Conservation (phyloP, 23 tunicate species). For the Botrylloides violaceus region DNA sequence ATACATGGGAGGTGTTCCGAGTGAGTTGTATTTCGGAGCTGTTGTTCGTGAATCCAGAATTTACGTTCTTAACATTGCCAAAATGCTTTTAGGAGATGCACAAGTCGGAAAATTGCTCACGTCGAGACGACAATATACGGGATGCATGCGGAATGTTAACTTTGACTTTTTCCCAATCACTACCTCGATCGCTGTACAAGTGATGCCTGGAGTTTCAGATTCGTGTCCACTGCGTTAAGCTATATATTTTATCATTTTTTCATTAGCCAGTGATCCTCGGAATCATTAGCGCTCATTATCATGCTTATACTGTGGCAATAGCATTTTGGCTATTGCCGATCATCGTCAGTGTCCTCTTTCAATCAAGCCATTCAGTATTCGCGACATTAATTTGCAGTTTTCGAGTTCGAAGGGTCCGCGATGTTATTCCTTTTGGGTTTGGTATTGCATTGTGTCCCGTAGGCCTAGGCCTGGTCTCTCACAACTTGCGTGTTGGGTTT, state of each 20-base stretch:
- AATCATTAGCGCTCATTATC: no score
- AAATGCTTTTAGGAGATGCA: constrained; percentile 15
- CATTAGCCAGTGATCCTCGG: no score
- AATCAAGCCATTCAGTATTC: no score
- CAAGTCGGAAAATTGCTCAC: constrained; percentile 31
- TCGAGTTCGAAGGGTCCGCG: no score
- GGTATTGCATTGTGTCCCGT: no score
- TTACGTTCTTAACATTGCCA: not conserved
- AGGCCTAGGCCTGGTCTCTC: no score
- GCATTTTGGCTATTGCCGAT: no score
- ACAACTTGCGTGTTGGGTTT: no score
- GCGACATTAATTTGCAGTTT: no score
- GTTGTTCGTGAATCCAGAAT: not conserved
- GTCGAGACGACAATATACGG: constrained; percentile 39
- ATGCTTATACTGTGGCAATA: no score
- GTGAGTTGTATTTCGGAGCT: constrained; percentile 22
- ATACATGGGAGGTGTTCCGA: constrained; percentile 65
- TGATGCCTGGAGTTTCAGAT: constrained; percentile 36
- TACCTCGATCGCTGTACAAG: constrained; percentile 19
- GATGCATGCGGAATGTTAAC: constrained; percentile 49
- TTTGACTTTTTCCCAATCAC: constrained; percentile 42
- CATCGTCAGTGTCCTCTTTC: no score
- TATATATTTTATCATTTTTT: not conserved
- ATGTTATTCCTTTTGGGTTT: no score
- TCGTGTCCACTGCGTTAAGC: constrained; percentile 34